Percentiles rank a stretch among this genome's conserved stretches.
Evolutionary conservation across 2,888 invertebrate species (phyloP).

Genomic region (Dichetophora obliterata): DNA sequence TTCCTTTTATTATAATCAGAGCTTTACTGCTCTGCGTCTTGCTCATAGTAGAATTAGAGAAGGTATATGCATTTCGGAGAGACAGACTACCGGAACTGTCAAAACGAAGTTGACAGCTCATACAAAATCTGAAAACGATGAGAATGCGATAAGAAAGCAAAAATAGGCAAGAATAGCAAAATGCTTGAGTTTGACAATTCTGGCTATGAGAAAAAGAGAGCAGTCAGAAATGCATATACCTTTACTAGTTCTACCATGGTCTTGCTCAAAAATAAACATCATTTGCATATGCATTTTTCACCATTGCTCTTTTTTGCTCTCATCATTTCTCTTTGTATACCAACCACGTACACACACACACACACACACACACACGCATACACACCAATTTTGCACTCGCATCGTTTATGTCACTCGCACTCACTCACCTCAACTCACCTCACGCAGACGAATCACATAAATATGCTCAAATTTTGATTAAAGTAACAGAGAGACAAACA

Average conservation of each 20-base stretch:
- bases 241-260: background rate
- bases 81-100: no score
- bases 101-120: no score
- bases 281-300: background rate
- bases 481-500: background rate
- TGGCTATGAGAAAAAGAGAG: no score
- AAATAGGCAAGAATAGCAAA: no score
- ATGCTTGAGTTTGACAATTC: no score
- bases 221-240: no score
- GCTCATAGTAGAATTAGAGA: no score
- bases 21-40: background rate
- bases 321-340: constrained; percentile 11
- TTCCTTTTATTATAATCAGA: no score
- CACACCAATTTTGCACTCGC: background rate
- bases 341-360: constrained; percentile 10
- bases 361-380: background rate
- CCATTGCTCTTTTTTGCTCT: background rate
- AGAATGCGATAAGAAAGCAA: no score
- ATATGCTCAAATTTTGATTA: constrained; percentile 30
- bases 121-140: no score
- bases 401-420: background rate
- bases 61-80: no score
- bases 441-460: constrained; percentile 21
- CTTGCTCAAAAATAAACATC: background rate
- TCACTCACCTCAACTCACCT: background rate